Percentiles rank a stretch among this genome's conserved stretches.
Evolutionary conservation across 2,113 vertebrate species (phyloP).

Genomic region (Pollachius pollachius): DNA sequence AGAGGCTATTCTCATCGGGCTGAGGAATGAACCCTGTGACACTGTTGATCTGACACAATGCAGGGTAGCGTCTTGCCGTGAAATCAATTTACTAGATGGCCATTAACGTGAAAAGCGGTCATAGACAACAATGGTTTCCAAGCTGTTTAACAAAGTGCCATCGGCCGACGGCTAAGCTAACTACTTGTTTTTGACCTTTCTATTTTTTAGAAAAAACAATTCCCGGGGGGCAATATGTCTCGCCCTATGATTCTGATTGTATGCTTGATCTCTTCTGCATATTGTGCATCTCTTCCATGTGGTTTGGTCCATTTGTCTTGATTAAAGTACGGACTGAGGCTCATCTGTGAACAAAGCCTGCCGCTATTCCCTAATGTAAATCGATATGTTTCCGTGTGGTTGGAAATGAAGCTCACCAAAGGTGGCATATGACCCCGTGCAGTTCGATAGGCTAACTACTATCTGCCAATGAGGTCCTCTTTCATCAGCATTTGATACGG

Average conservation of each 20-base stretch:
- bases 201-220: too few relatives aligned
- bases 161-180: too few relatives aligned
- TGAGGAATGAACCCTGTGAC: constrained; percentile 44
- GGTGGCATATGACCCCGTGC: constrained; percentile 64
- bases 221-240: too few relatives aligned
- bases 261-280: too few relatives aligned
- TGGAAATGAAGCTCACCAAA: constrained; percentile 65
- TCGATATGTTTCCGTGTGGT: constrained; percentile 65
- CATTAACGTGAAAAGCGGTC: not conserved
- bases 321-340: constrained; percentile 45
- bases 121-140: too few relatives aligned
- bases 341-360: constrained; percentile 29
- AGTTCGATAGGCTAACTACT: constrained; percentile 55
- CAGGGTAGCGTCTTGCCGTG: not conserved
- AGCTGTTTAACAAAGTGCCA: too few relatives aligned
- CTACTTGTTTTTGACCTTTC: too few relatives aligned
- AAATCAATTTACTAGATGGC: not conserved
- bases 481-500: constrained; percentile 59
- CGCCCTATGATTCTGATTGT: too few relatives aligned
- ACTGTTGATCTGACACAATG: constrained; percentile 26
- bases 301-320: constrained; percentile 42
- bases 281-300: too few relatives aligned
- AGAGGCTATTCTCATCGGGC: constrained; percentile 43
- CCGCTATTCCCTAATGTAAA: constrained; percentile 59
- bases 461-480: constrained; percentile 58